phyloP scores from a whole-genome alignment of 2,113 vertebrate genomes.

The Promerops cafer region DNA sequence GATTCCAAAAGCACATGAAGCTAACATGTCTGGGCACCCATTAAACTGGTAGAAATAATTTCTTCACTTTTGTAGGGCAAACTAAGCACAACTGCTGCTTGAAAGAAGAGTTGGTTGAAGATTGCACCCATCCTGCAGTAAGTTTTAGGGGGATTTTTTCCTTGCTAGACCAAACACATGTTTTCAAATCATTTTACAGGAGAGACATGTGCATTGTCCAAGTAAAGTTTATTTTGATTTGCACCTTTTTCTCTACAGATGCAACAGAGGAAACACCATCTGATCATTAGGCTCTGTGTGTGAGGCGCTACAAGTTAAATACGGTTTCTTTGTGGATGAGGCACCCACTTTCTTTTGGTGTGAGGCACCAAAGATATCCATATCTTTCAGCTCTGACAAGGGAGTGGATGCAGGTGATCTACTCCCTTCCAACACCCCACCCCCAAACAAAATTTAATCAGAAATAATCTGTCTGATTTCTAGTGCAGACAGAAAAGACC shows the following conservation, averaged over 20 bases:
- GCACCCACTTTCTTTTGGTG: too few species aligned
- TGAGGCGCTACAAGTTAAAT: too few species aligned
- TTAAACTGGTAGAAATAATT: background rate
- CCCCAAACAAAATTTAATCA: background rate
- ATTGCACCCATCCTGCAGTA: background rate
- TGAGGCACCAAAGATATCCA: too few species aligned
- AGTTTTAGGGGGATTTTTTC: background rate
- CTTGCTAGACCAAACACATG: background rate
- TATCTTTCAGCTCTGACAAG: background rate
- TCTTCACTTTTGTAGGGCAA: background rate
- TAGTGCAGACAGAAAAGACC: background rate
- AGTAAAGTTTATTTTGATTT: background rate
- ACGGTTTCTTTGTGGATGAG: too few species aligned
- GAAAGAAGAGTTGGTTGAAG: background rate
- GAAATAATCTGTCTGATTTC: background rate
- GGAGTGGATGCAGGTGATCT: background rate
- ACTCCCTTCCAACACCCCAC: background rate
- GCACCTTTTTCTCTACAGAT: background rate
- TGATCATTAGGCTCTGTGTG: fast-evolving
- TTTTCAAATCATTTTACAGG: background rate
- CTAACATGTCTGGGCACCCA: background rate
- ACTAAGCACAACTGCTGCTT: background rate
- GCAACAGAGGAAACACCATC: background rate
- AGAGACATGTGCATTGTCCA: background rate
- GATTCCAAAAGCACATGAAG: background rate